Evolutionary conservation across 2,797 vertebrate species (phyloP).

Genomic region (Megalops cyprinoides): DNA sequence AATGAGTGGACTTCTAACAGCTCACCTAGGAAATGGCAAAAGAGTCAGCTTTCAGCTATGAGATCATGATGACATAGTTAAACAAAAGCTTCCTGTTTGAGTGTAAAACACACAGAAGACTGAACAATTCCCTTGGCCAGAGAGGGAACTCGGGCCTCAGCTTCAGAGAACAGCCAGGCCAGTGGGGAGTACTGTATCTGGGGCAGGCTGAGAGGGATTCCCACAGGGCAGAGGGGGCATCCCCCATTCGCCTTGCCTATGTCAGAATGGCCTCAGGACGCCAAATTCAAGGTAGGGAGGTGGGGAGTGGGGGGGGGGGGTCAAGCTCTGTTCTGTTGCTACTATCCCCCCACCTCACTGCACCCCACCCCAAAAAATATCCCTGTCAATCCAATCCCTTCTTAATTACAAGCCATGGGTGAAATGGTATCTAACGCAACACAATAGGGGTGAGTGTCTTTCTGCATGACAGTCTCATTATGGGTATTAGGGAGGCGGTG

Average conservation of each 20-base stretch:
- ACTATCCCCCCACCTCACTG: conserved; percentile 30
- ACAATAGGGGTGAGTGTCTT: conserved; percentile 72
- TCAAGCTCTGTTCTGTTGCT: conserved; percentile 12
- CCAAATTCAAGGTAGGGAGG: neutral
- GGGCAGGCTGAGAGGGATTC: conserved; percentile 7
- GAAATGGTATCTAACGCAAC: conserved; percentile 70
- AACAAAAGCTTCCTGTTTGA: conserved; percentile 59
- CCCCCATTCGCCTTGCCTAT: neutral
- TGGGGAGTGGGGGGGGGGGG: neutral
- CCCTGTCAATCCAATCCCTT: conserved; percentile 67
- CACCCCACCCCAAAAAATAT: conserved; percentile 48
- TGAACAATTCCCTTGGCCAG: neutral
- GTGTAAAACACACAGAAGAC: conserved; percentile 58
- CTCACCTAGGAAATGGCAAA: conserved; percentile 60
- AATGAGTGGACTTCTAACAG: conserved; percentile 64
- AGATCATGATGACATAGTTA: conserved; percentile 48
- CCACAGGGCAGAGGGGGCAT: neutral
- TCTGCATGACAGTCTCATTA: conserved; percentile 76
- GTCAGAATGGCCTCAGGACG: neutral
- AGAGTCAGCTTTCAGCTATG: conserved; percentile 49
- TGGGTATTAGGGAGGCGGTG: conserved; percentile 49
- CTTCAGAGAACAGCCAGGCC: conserved; percentile 52
- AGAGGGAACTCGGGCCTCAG: neutral
- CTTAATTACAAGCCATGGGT: conserved; percentile 76
- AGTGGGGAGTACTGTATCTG: conserved; percentile 54